These are phyloP conservation scores for Nineta flava DNA, from an alignment of 2,888 invertebrate species.

Conservation along the genomic window DNA sequence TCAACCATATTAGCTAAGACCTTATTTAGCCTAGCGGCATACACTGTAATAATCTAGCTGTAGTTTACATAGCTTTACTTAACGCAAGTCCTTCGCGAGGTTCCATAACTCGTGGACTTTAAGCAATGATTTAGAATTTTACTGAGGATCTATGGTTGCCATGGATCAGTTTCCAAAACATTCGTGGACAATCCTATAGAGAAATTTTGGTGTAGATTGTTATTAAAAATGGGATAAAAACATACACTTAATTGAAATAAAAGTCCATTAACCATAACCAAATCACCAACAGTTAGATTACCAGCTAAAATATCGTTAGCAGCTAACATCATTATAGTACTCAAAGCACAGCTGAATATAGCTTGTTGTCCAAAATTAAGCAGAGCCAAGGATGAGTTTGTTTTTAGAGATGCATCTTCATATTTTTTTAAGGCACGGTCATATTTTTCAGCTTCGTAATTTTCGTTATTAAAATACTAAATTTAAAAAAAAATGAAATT, in stretches of 20 bases:
- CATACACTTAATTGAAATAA: slow-evolving; percentile 65
- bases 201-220: not conserved
- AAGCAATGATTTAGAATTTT: too few species aligned
- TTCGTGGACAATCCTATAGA: not conserved
- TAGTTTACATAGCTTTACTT: too few species aligned
- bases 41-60: too few species aligned
- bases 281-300: slow-evolving; percentile 90
- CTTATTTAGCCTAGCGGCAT: too few species aligned
- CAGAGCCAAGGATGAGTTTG: slow-evolving; percentile 79
- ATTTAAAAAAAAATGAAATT: slow-evolving; percentile 17
- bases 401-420: slow-evolving; percentile 86
- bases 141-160: too few species aligned
- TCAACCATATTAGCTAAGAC: too few species aligned
- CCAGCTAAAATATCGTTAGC: slow-evolving; percentile 76
- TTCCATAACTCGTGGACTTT: too few species aligned
- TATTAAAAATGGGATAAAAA: not conserved
- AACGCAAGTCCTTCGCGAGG: too few species aligned
- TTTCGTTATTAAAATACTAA: slow-evolving; percentile 96
- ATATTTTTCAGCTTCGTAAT: slow-evolving; percentile 81
- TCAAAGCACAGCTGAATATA: slow-evolving; percentile 86
- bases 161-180: not conserved
- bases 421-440: slow-evolving; percentile 72
- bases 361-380: slow-evolving; percentile 96
- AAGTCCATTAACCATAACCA: slow-evolving; percentile 97
- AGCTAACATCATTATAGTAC: slow-evolving; percentile 86